Evolutionary conservation across 37 sponge, comb jelly and placozoan genomes (phyloP), one percentile per base, ranked within the genome.

Genomic region (Ianthella basta): DNA sequence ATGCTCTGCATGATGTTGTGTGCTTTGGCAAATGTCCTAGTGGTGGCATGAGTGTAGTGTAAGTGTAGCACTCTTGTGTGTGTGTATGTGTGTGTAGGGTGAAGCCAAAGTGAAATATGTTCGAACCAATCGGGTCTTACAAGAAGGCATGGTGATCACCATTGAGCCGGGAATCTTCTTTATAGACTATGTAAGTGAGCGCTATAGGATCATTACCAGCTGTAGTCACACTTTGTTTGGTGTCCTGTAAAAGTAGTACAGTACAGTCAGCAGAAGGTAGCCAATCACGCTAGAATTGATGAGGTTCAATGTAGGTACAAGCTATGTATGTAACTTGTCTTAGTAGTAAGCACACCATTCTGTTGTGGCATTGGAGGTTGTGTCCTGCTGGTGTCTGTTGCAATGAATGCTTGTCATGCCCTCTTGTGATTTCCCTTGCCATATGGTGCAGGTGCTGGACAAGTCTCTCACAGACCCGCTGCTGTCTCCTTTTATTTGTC

Each of bases 91-190:
- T 10, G 63, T 61, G 63, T 61, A 34, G 70, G 70, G 35, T 15
- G 84, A 86, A 60, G 92, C 96, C 39, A 96, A 96, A 0, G 60
- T 94, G 74, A 88, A 56, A 78, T 82, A 60, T 25, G 91, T 99
- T 53, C 90, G 99, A 19, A 95, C 97, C 4, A 90, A 87, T 10
- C 50, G 99, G 27, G 86, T 81, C 19, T 90, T 99, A 40, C 38
- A 97, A 72, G 96, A 89, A 38, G 97, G 97, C 20, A 99, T 99
- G 99, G 97, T 96, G 79, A 64, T 99, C 57, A 99, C 99, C 23
- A 82, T 99, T 65, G 99, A 99, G 79, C 99, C 99, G 20, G 99
- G 99, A 18, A 77, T 90, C 59, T 99, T 97, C 90, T 97, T 99
- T 82, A 93, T 93, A 21, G 84, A 97, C 10, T 84, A 86, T 74